These are phyloP conservation scores for Lamellibrachia luymesi DNA, from an alignment of 1,140 invertebrate genomes.

Conservation along the genomic window DNA sequence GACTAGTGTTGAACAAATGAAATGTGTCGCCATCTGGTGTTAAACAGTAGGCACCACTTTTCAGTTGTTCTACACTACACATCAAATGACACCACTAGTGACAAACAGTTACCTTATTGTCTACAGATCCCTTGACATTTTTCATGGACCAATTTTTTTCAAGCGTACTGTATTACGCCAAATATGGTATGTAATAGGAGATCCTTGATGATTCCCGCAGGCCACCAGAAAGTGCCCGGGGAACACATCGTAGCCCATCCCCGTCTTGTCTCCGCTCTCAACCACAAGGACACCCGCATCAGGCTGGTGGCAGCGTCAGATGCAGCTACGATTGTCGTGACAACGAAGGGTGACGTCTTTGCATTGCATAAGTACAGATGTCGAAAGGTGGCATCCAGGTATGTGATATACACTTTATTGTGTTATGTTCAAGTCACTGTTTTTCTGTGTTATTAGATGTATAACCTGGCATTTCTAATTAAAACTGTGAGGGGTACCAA, in stretches of 20 bases:
- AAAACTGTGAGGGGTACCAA: too few species aligned
- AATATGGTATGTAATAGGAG: conserved; percentile 11
- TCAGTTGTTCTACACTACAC: too few species aligned
- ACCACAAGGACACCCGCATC: conserved; percentile 50
- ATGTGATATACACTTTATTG: conserved; percentile 24
- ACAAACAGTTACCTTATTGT: too few species aligned
- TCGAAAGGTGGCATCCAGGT: conserved; percentile 67
- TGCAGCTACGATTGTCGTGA: conserved; percentile 69
- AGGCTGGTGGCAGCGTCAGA: conserved; percentile 64
- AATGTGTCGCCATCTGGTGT: too few species aligned
- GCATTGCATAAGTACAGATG: conserved; percentile 68
- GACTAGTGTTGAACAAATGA: too few species aligned
- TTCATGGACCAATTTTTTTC: too few species aligned
- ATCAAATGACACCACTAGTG: too few species aligned
- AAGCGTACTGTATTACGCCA: too few species aligned
- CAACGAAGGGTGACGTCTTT: conserved; percentile 68
- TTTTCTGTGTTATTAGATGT: conserved; percentile 54
- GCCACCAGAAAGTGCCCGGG: conserved; percentile 51
- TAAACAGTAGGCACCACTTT: too few species aligned
- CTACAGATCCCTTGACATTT: too few species aligned
- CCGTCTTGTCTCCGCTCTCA: conserved; percentile 53
- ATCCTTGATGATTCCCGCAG: conserved; percentile 31
- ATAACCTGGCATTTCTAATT: too few species aligned
- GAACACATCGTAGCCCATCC: conserved; percentile 42
- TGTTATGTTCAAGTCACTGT: background rate